Evolutionary conservation across 2,888 invertebrate species (phyloP), one percentile per base, ranked within the genome.

Genomic region (Drosophila vallismaia): DNA sequence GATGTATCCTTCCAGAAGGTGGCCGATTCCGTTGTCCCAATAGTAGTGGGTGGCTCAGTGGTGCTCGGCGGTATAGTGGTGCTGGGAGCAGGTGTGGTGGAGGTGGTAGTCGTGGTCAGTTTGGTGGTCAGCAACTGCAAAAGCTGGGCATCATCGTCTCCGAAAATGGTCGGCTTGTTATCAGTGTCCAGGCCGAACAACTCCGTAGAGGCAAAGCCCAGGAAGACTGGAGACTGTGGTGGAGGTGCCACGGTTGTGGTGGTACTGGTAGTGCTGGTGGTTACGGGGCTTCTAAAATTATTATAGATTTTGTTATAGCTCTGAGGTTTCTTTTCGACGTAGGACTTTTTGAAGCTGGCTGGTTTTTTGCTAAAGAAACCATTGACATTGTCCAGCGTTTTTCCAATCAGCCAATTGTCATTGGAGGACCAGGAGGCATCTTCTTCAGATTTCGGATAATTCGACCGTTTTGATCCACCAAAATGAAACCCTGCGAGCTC

Each of bases 341-440:
- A 36, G 9, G 59, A 14, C 49, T 77, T 73, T 29, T 58, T 77
- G 1, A 42, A 48, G 10, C 53, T 49, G 4, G 62, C 5, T 19
- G 59, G 36, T 6, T 60, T 60, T 12, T 72, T 74, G 26, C 26
- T 48, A 0, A 64, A 52, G 5, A 36, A 51, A 0, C 48, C 55
- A 45, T 76, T 80, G 3, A 19, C 50, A 19, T 42, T 60, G 8
- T 69, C 63, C 2, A 52, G 19, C 0, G 48, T 40, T 26, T 60
- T 55, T 1, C 19, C 57, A 9, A 76, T 33, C 26, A 70, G 51
- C 78, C 78, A 76, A 26, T 52, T 67, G 10, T 82, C 63, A 12
- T 72, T 75, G 2, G 55, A 5, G 1, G 52, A 36, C 68, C 70
- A 74, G 19, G 46, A 8, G 4, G 56, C 64, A 1, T 58, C 36